Conservation (phyloP, 2,113 vertebrate genomes). For the Ia io region DNA sequence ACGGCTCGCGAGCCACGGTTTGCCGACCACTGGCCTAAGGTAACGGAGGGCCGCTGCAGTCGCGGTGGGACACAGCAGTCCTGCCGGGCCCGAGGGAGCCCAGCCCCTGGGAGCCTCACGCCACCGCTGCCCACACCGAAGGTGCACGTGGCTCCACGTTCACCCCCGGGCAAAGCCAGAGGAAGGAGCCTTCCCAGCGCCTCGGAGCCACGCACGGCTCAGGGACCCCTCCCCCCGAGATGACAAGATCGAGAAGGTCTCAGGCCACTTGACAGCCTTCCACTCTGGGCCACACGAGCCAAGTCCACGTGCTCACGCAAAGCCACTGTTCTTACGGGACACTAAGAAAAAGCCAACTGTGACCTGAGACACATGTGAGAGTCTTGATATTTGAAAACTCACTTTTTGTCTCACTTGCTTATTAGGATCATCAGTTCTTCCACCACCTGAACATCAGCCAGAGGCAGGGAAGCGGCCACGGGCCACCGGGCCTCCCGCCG, state of each 20-base stretch:
- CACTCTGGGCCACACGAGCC: background rate
- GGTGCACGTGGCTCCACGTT: rapidly evolving
- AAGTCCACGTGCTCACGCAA: background rate
- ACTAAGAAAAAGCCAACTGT: background rate
- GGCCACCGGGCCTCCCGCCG: rapidly evolving
- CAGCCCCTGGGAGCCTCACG: background rate
- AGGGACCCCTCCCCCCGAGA: background rate
- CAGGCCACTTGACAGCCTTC: rapidly evolving
- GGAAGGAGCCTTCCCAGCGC: rapidly evolving
- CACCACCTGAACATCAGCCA: background rate
- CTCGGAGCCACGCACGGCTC: background rate
- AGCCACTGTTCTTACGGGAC: background rate
- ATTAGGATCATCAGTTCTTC: background rate
- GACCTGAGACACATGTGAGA: background rate
- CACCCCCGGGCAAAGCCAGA: background rate
- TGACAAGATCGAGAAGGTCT: too few species aligned
- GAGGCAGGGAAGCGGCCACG: too few species aligned
- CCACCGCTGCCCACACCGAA: background rate
- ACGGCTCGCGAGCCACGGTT: too few species aligned
- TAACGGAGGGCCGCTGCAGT: background rate
- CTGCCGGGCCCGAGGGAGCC: background rate
- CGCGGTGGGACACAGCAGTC: background rate
- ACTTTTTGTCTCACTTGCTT: background rate
- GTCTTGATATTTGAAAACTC: background rate
- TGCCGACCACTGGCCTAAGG: background rate